phyloP scores from a whole-genome alignment of 2,113 vertebrate genomes.

The Malurus elegans region DNA sequence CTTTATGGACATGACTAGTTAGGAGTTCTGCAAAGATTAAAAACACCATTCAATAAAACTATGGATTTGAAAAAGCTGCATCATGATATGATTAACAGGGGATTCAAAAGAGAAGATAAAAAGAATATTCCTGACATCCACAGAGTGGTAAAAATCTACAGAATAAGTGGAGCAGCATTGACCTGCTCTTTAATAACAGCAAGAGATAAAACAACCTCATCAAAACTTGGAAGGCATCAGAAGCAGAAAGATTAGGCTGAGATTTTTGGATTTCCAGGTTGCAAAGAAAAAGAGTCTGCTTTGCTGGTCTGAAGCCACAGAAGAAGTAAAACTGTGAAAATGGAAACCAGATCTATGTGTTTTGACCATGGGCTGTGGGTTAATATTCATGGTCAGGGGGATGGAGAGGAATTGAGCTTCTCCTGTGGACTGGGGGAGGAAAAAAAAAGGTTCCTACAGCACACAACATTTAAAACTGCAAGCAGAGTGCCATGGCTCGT shows the following conservation, averaged over 20 bases:
- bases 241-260: constrained; percentile 17
- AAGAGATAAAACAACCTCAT: constrained; percentile 38
- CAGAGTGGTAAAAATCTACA: constrained; percentile 22
- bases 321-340: constrained; percentile 42
- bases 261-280: constrained; percentile 50
- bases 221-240: constrained; percentile 16
- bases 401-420: constrained; percentile 26
- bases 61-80: constrained; percentile 38
- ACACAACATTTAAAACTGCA: constrained; percentile 44
- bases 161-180: neutral
- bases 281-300: constrained; percentile 32
- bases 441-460: constrained; percentile 20
- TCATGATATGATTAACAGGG: constrained; percentile 58
- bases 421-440: neutral
- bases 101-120: constrained; percentile 51
- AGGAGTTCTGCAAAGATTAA: constrained; percentile 64
- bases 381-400: constrained; percentile 18
- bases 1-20: constrained; percentile 43
- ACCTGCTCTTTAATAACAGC: constrained; percentile 40
- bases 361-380: constrained; percentile 26
- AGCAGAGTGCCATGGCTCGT: constrained; percentile 30
- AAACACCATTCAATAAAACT: constrained; percentile 56
- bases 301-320: constrained; percentile 24
- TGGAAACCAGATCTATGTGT: constrained; percentile 46
- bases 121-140: constrained; percentile 56